These are phyloP conservation scores for Danionella cerebrum DNA, from an alignment of 2,113 vertebrate species.

Conservation along the genomic window DNA sequence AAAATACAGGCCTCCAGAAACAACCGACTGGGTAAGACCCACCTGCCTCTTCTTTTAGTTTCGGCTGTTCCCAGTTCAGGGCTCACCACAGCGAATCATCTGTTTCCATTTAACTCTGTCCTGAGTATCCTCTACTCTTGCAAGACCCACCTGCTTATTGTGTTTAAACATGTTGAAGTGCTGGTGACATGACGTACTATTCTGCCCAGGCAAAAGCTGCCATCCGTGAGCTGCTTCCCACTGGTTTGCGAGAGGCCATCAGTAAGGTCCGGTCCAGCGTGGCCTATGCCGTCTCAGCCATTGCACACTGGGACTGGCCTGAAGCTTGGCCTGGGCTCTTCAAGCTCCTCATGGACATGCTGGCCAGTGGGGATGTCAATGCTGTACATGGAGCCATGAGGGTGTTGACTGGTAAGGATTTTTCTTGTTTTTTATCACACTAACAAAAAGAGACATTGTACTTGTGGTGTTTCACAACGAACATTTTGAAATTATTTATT, in stretches of 20 bases:
- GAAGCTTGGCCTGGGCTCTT: conserved; percentile 97
- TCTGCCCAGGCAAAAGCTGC: conserved; percentile 80
- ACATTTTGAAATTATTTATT: too few relatives aligned
- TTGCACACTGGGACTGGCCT: conserved; percentile 98
- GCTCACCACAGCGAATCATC: too few relatives aligned
- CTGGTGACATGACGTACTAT: not conserved
- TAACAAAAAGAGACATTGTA: not conserved
- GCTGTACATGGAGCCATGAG: conserved; percentile 97
- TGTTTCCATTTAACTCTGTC: too few relatives aligned
- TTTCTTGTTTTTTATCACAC: not conserved
- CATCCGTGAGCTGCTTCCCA: conserved; percentile 87
- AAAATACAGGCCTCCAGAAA: conserved; percentile 93
- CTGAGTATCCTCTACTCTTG: too few relatives aligned
- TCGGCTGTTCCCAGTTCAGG: too few relatives aligned
- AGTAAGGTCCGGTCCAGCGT: conserved; percentile 98
- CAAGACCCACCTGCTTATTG: conserved; percentile 50
- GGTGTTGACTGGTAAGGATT: conserved; percentile 83
- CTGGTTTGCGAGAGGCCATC: conserved; percentile 86
- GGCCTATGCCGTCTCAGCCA: conserved; percentile 93
- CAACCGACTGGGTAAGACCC: conserved; percentile 82
- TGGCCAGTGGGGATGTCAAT: conserved; percentile 88
- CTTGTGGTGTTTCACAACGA: too few relatives aligned
- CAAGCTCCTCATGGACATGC: conserved; percentile 93
- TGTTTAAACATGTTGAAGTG: not conserved
- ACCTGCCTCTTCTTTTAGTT: too few relatives aligned